Conservation (phyloP, 2,797 vertebrate genomes). For the Chanos chanos region DNA sequence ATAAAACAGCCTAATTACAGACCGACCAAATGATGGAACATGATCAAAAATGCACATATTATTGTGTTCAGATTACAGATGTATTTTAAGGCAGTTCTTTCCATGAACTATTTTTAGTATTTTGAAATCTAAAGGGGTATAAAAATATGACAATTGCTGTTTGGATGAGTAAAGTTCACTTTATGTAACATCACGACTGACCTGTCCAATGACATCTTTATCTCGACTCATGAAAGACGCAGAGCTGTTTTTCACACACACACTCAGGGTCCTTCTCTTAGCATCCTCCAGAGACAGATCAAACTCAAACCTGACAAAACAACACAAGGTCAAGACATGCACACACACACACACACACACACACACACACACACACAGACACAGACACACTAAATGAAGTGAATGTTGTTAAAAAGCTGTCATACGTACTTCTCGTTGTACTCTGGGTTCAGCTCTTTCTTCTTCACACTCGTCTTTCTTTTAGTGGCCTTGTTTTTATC, state of each 20-base stretch:
- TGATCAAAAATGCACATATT: too few species aligned
- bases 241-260: slow-evolving; percentile 80
- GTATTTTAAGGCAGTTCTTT: too few species aligned
- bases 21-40: too few species aligned
- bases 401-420: background rate
- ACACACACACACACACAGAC: slow-evolving; percentile 1
- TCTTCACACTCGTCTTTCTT: slow-evolving; percentile 84
- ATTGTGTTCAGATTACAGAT: too few species aligned
- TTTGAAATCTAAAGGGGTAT: too few species aligned
- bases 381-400: background rate
- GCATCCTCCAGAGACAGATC: slow-evolving; percentile 76
- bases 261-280: slow-evolving; percentile 68
- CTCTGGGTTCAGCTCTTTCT: slow-evolving; percentile 80
- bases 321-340: background rate
- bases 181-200: slow-evolving; percentile 66
- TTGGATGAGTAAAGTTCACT: slow-evolving; percentile 50
- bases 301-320: slow-evolving; percentile 80
- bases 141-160: background rate
- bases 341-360: background rate
- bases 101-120: too few species aligned
- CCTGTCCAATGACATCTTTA: slow-evolving; percentile 76
- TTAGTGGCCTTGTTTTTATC: slow-evolving; percentile 89
- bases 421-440: slow-evolving; percentile 80
- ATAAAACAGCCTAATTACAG: too few species aligned
- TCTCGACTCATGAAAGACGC: slow-evolving; percentile 83